Evolutionary conservation across 2,113 vertebrate genomes (phyloP).

Genomic region (Upupa epops): DNA sequence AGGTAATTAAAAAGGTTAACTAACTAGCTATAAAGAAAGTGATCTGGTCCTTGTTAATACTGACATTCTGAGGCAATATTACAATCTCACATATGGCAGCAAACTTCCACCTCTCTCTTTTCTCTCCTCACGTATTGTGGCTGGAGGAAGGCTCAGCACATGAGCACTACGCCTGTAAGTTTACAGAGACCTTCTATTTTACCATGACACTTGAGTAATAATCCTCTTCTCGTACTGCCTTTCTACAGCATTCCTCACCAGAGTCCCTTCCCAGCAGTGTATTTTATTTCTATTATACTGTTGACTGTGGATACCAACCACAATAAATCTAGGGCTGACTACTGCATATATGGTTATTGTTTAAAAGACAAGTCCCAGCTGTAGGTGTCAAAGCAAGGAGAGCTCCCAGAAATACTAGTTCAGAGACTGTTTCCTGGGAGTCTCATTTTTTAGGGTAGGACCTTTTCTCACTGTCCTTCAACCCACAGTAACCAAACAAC

Average conservation of each 20-base stretch:
- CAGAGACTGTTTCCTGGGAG: neutral
- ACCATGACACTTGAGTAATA: neutral
- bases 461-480: neutral
- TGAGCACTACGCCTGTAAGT: neutral
- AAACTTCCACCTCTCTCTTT: neutral
- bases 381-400: neutral
- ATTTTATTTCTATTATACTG: neutral
- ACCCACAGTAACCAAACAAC: neutral
- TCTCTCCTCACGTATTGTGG: neutral
- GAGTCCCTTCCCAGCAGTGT: neutral
- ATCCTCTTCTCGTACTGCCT: neutral
- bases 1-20: neutral
- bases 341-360: rapidly evolving
- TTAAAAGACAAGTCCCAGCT: neutral
- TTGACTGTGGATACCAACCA: neutral
- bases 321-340: neutral
- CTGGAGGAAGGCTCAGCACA: neutral
- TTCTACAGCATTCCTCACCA: neutral
- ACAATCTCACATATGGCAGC: neutral
- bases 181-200: neutral
- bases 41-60: neutral
- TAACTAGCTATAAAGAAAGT: neutral
- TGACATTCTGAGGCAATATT: neutral
- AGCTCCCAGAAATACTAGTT: neutral
- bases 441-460: neutral